Percentiles rank a stretch among this genome's conserved stretches.
Conservation (phyloP, 2,113 vertebrate genomes). For the Greenwoodochromis staneri region DNA sequence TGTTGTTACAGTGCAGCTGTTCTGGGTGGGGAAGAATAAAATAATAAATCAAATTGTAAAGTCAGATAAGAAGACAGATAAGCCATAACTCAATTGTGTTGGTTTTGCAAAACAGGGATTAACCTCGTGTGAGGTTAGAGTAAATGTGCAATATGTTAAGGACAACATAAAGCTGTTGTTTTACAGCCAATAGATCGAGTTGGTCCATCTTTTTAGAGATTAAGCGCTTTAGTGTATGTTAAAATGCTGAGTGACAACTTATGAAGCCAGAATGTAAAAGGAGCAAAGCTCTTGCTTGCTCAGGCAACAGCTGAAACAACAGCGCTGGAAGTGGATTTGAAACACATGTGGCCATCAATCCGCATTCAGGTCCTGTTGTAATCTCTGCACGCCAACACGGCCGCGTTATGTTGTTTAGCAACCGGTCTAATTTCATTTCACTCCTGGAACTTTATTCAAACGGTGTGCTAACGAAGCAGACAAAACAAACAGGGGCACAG, state of each 20-base stretch:
- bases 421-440: conserved; percentile 7
- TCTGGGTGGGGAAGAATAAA: neutral
- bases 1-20: conserved; percentile 33
- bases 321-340: conserved; percentile 18
- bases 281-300: neutral
- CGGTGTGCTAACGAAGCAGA: neutral
- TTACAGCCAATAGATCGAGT: neutral
- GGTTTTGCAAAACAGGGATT: neutral
- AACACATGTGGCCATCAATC: conserved; percentile 40
- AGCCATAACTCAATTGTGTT: neutral
- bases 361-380: neutral
- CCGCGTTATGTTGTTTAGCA: neutral
- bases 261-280: neutral
- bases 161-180: neutral
- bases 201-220: neutral
- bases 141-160: neutral
- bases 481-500: neutral
- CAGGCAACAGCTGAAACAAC: conserved; percentile 47
- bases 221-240: neutral
- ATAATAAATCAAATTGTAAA: conserved; percentile 18
- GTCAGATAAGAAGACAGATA: conserved; percentile 12
- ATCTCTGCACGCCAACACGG: neutral
- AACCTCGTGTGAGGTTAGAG: neutral
- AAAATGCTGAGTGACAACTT: neutral
- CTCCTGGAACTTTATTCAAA: neutral